Evolutionary conservation across 2,113 vertebrate species (phyloP).

Genomic region (Cochlearius cochlearius): DNA sequence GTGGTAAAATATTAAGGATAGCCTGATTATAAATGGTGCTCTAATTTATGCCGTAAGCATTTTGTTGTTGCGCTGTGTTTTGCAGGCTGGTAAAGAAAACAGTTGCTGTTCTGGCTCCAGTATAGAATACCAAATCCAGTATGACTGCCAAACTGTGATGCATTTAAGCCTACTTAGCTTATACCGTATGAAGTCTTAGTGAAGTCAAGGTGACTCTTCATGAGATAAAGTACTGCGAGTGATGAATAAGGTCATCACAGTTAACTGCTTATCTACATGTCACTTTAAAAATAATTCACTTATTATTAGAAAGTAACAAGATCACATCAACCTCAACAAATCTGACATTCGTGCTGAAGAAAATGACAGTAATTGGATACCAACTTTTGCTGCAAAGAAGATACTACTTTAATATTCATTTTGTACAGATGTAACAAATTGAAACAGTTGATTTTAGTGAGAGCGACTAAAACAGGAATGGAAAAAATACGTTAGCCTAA

Average conservation of each 20-base stretch:
- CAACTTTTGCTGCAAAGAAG: neutral
- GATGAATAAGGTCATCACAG: neutral
- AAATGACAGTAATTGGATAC: conserved; percentile 10
- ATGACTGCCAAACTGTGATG: neutral
- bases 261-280: neutral
- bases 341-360: neutral
- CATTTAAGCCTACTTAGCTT: neutral
- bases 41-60: neutral
- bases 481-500: neutral
- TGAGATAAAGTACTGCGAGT: neutral
- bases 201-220: neutral
- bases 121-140: neutral
- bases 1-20: neutral
- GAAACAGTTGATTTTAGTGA: neutral
- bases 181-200: neutral
- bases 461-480: neutral
- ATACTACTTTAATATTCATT: neutral
- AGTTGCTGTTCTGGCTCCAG: neutral
- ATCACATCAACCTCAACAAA: neutral
- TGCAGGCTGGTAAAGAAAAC: neutral
- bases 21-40: neutral
- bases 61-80: neutral
- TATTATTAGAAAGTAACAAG: conserved; percentile 17
- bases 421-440: neutral
- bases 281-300: conserved; percentile 22